Evolutionary conservation across 1,140 invertebrate species (phyloP).

Genomic region (Danaus melanippus): DNA sequence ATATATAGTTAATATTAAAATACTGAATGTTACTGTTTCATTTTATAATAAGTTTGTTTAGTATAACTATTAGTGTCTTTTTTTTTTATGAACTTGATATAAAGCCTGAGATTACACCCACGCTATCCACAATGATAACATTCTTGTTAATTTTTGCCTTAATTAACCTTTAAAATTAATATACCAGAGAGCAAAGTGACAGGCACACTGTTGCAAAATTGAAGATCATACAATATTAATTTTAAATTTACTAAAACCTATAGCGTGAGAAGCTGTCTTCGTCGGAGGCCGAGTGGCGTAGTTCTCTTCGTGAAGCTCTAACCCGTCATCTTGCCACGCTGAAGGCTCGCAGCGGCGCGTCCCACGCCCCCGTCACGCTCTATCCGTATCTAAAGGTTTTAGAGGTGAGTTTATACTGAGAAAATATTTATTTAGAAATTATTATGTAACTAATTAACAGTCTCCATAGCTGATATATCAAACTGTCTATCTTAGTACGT

Average conservation of each 20-base stretch:
- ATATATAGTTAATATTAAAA: background rate
- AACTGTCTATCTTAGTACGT: background rate
- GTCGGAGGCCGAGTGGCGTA: slow-evolving; percentile 78
- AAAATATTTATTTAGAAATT: no score
- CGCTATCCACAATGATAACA: no score
- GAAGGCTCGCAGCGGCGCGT: slow-evolving; percentile 62
- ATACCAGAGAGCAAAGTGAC: no score
- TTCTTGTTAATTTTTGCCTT: no score
- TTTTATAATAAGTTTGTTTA: no score
- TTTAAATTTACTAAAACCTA: slow-evolving; percentile 15
- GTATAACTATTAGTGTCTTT: no score
- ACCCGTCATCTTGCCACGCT: slow-evolving; percentile 77
- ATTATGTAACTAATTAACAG: no score
- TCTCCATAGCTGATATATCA: slow-evolving; percentile 21
- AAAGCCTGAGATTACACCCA: no score
- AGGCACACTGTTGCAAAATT: no score
- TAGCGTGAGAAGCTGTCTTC: slow-evolving; percentile 74
- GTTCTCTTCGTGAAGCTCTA: slow-evolving; percentile 75
- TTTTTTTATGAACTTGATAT: no score
- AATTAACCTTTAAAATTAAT: no score
- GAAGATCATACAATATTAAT: slow-evolving; percentile 5
- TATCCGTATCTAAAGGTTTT: slow-evolving; percentile 84
- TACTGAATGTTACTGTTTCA: background rate
- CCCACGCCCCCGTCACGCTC: slow-evolving; percentile 73
- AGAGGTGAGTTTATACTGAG: slow-evolving; percentile 28